Evolutionary conservation across 2,113 vertebrate genomes (phyloP).

Genomic region (Rattus rattus): DNA sequence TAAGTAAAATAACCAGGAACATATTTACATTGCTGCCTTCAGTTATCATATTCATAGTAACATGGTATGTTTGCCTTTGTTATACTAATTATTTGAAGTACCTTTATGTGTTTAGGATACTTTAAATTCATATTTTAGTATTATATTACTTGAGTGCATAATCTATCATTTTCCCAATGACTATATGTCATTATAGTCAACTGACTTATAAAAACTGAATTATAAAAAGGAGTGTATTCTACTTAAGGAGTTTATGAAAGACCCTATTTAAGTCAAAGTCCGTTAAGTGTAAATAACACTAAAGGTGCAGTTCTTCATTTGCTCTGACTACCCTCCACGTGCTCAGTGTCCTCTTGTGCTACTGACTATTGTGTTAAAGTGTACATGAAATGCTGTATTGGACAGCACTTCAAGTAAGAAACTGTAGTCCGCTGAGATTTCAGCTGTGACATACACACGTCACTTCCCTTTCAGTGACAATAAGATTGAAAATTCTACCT

Average conservation of each 20-base stretch:
- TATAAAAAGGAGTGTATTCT: neutral
- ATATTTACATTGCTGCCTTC: neutral
- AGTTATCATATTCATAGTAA: constrained; percentile 16
- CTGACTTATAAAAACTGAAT: constrained; percentile 26
- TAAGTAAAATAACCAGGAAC: constrained; percentile 24
- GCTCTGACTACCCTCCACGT: neutral
- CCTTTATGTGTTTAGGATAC: neutral
- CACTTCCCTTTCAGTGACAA: neutral
- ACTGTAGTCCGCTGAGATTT: neutral
- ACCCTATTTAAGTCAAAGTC: constrained; percentile 40
- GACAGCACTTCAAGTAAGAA: neutral
- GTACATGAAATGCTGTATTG: neutral
- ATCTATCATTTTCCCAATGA: constrained; percentile 35
- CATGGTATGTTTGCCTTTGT: constrained; percentile 23
- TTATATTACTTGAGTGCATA: constrained; percentile 1
- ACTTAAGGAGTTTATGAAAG: constrained; percentile 29
- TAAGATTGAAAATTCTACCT: constrained; percentile 16
- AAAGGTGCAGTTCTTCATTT: neutral
- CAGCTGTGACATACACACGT: neutral
- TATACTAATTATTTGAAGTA: constrained; percentile 33
- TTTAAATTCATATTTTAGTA: constrained; percentile 53
- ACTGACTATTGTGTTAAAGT: neutral
- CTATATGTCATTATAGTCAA: neutral
- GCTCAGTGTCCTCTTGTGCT: neutral
- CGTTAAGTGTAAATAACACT: constrained; percentile 34